These are phyloP conservation scores for Cromileptes altivelis DNA, from an alignment of 2,113 vertebrate genomes.

Conservation along the genomic window DNA sequence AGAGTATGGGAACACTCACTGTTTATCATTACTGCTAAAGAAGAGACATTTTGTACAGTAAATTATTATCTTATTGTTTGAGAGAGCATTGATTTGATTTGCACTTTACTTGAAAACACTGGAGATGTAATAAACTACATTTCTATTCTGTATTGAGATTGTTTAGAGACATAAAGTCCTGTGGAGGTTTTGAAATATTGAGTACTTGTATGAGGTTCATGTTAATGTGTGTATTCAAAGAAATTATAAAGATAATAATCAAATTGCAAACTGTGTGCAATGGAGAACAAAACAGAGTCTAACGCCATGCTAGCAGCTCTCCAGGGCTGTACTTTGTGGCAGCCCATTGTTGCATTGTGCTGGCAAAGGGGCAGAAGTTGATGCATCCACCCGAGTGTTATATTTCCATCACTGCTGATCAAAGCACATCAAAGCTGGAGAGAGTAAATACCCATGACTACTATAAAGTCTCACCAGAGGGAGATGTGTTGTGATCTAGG, in stretches of 20 bases:
- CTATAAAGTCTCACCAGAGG: too few species aligned
- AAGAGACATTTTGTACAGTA: conserved; percentile 53
- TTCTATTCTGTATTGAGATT: conserved; percentile 55
- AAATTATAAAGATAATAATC: conserved; percentile 6
- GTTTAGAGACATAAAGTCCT: conserved; percentile 40
- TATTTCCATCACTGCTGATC: too few species aligned
- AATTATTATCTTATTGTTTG: conserved; percentile 53
- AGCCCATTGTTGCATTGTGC: too few species aligned
- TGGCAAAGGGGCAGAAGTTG: too few species aligned
- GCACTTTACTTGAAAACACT: conserved; percentile 64
- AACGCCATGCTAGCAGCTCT: background rate
- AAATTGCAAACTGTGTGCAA: background rate
- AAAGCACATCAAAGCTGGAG: too few species aligned
- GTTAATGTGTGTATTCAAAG: conserved; percentile 1
- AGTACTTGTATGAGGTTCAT: conserved; percentile 9
- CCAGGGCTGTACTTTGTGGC: too few species aligned
- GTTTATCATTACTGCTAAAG: conserved; percentile 36
- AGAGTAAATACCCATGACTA: too few species aligned
- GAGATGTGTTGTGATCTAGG: too few species aligned
- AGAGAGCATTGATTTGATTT: conserved; percentile 63
- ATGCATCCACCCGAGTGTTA: too few species aligned
- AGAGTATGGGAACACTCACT: conserved; percentile 1
- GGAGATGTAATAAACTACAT: conserved; percentile 56
- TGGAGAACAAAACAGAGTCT: background rate
- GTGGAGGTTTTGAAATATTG: background rate